Conservation (phyloP, 2,888 invertebrate species). For the Cerastoderma edule region DNA sequence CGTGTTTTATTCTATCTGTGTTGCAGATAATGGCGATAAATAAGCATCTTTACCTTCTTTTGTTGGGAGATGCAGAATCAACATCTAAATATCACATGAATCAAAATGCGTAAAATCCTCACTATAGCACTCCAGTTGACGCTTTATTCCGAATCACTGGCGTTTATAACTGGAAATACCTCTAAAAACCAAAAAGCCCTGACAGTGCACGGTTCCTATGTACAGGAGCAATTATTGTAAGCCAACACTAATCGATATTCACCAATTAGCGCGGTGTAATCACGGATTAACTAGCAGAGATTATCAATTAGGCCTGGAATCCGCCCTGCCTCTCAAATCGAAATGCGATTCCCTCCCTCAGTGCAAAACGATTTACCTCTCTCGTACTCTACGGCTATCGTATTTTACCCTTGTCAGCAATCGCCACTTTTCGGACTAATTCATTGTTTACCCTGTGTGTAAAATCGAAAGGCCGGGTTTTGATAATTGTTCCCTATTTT, state of each 20-base stretch:
- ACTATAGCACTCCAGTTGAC: too few relatives aligned
- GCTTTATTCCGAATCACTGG: too few relatives aligned
- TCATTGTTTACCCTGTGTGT: too few relatives aligned
- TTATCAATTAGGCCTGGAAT: constrained; percentile 9
- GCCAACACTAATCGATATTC: constrained; percentile 3
- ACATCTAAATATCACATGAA: constrained; percentile 15
- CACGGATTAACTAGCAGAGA: constrained; percentile 11
- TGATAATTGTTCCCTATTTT: too few relatives aligned
- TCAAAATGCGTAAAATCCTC: too few relatives aligned
- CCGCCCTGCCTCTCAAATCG: background rate
- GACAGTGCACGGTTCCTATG: too few relatives aligned
- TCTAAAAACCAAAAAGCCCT: too few relatives aligned
- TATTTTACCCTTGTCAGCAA: constrained; percentile 5
- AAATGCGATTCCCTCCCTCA: constrained; percentile 2
- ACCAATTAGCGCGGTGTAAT: constrained; percentile 13
- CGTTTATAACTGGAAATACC: too few relatives aligned
- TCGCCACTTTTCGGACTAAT: too few relatives aligned
- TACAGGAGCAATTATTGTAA: background rate
- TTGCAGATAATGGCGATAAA: too few relatives aligned
- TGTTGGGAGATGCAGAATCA: constrained; percentile 4
- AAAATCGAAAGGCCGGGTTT: too few relatives aligned
- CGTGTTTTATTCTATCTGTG: too few relatives aligned
- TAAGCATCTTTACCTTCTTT: constrained; percentile 8
- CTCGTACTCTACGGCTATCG: background rate
- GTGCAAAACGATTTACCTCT: constrained; percentile 21